Percentiles rank a stretch among this genome's conserved stretches.
These are phyloP conservation scores for Pogonocherus hispidulus DNA, from an alignment of 2,888 invertebrate genomes.

Conservation along the genomic window DNA sequence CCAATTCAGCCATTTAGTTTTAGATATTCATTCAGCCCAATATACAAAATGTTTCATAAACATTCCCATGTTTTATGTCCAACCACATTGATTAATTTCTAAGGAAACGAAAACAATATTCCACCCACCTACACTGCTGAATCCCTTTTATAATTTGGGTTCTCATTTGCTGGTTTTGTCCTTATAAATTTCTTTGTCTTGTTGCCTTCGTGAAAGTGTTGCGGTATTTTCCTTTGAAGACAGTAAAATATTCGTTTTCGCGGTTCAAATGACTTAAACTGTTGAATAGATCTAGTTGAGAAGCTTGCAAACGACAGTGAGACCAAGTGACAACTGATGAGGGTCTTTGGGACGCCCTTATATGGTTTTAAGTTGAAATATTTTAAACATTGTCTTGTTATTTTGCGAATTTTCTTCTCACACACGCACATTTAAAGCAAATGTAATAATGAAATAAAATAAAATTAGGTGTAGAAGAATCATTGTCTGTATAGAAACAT, in stretches of 20 bases:
- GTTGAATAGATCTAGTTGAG: slow-evolving; percentile 44
- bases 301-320: slow-evolving; percentile 48
- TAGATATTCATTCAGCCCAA: not conserved
- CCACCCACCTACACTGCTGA: slow-evolving; percentile 10
- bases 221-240: slow-evolving; percentile 22
- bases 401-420: not conserved
- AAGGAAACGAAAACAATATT: slow-evolving; percentile 13
- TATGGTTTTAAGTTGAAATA: slow-evolving; percentile 35
- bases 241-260: slow-evolving; percentile 43
- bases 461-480: too few species aligned
- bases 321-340: slow-evolving; percentile 47
- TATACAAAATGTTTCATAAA: not conserved
- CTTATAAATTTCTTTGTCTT: slow-evolving; percentile 44
- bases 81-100: slow-evolving; percentile 11
- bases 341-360: slow-evolving; percentile 41
- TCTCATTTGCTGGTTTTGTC: slow-evolving; percentile 36
- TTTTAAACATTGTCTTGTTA: slow-evolving; percentile 32
- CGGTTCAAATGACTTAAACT: slow-evolving; percentile 41
- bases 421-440: too few species aligned
- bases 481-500: too few species aligned
- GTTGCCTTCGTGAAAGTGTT: slow-evolving; percentile 14
- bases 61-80: not conserved
- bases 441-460: too few species aligned
- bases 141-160: slow-evolving; percentile 35
- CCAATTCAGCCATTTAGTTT: too few species aligned